Conservation (phyloP, 2,888 invertebrate species). For the Archips xylosteana region DNA sequence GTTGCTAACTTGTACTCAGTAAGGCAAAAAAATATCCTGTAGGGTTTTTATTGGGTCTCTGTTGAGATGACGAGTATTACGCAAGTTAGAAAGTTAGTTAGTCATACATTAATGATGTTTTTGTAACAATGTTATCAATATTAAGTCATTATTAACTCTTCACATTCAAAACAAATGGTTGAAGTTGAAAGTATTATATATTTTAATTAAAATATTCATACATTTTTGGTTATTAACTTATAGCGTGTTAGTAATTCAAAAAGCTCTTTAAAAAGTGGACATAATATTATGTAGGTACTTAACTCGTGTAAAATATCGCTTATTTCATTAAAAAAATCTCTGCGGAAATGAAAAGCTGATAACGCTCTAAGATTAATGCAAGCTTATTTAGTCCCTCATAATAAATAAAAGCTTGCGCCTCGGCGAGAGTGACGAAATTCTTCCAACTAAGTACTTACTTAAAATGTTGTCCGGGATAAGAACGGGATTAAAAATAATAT, state of each 20-base stretch:
- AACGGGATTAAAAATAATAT: constrained; percentile 30
- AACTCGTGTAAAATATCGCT: constrained; percentile 15
- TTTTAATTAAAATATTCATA: too few species aligned
- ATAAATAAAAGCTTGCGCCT: constrained; percentile 40
- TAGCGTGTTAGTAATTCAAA: too few species aligned
- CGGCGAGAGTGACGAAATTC: constrained; percentile 35
- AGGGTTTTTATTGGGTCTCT: too few species aligned
- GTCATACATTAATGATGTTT: too few species aligned
- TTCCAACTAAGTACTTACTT: constrained; percentile 22
- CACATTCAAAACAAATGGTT: too few species aligned
- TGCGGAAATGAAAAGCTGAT: constrained; percentile 40
- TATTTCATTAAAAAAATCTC: constrained; percentile 33
- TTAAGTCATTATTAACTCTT: too few species aligned
- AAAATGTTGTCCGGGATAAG: constrained; percentile 32
- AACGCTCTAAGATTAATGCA: constrained; percentile 41
- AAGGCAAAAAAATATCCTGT: too few species aligned
- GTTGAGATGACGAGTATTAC: too few species aligned
- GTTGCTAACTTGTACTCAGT: background rate
- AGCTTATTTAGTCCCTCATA: constrained; percentile 39
- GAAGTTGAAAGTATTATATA: too few species aligned
- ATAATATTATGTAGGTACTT: background rate
- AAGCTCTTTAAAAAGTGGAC: background rate
- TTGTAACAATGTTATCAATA: too few species aligned
- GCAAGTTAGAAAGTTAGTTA: too few species aligned
- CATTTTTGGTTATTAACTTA: too few species aligned